Conservation (phyloP, 2,888 invertebrate species). For the Scaptomyza polygonia region DNA sequence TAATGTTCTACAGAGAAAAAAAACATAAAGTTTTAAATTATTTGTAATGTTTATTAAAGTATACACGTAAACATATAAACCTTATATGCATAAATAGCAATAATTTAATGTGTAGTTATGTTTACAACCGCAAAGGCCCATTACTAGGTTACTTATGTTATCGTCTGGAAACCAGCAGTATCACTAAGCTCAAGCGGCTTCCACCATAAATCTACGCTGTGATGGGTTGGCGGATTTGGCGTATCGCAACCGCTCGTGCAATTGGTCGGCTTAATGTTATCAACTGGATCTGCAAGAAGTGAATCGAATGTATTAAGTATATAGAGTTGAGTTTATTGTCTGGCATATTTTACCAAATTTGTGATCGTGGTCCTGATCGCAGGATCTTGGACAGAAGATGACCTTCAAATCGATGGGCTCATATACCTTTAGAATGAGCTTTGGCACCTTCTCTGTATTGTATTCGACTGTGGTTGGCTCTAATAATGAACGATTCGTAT, state of each 20-base stretch:
- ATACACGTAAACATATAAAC: slow-evolving; percentile 22
- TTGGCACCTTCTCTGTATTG: slow-evolving; percentile 63
- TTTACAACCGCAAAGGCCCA: background rate
- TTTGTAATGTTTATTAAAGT: slow-evolving; percentile 60
- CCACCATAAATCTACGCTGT: slow-evolving; percentile 69
- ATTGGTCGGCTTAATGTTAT: slow-evolving; percentile 53
- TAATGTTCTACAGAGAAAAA: slow-evolving; percentile 16
- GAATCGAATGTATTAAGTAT: background rate
- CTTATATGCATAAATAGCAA: slow-evolving; percentile 12
- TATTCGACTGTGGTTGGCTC: slow-evolving; percentile 32
- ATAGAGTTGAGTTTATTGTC: background rate
- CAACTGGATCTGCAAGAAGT: slow-evolving; percentile 61
- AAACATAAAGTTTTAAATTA: slow-evolving; percentile 50
- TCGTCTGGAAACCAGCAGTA: slow-evolving; percentile 54
- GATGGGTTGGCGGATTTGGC: slow-evolving; percentile 44
- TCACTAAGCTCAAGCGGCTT: slow-evolving; percentile 52
- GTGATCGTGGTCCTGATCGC: slow-evolving; percentile 74
- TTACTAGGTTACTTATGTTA: slow-evolving; percentile 26
- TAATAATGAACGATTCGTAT: slow-evolving; percentile 59
- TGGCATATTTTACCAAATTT: slow-evolving; percentile 59
- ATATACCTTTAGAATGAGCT: slow-evolving; percentile 73
- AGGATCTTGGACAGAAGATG: slow-evolving; percentile 72
- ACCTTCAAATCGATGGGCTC: slow-evolving; percentile 78
- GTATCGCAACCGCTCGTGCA: slow-evolving; percentile 47
- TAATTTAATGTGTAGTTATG: slow-evolving; percentile 32